Evolutionary conservation across 2,888 invertebrate genomes (phyloP), one percentile per base, ranked within the genome.

Genomic region (Apotomis betuletana): DNA sequence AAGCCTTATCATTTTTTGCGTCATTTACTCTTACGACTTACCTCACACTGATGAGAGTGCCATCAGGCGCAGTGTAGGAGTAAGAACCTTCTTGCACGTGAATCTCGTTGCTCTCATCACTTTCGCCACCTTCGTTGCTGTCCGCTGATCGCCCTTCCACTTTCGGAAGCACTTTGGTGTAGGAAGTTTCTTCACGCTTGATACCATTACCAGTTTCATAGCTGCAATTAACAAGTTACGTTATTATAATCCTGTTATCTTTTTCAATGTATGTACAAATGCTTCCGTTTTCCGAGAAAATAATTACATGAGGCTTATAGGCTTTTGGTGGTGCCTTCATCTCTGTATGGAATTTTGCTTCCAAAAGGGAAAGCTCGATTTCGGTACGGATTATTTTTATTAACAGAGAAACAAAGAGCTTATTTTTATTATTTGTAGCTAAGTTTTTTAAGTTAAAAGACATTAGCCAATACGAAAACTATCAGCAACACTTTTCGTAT

Each of bases 161-260:
- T 81, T 77, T 89, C 8, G 94, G 91, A 54, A 95, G 85, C 74
- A 94, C 94, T 87, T 96, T 96, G 77, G 96, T 91, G 83, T 94
- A 96, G 38, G 96, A 96, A 57, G 93, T 93, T 86, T 96, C 96
- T 88, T 96, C 96, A 0, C 96, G 95, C 79, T 95, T 95, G 72
- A 96, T 96, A 73, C 96, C 96, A 84, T 97, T 96, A 3, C 95
- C 96, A 27, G 96, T 96, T 91, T 96, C 96, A 78, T 95, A 97
- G 85, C 96, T 96, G 80, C 27, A 79, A 79, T 67, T 49, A 55
- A 57, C 12, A 52, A 41, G 6, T 64, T 38, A 55, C 38, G 3
- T 63, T 51, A 13, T 13, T n/a, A 52, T 4, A 5, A 52, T 52
- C 10, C 4, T 52, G 6, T n/a, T 10, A 10, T 52, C 4, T 52